phyloP scores from a whole-genome alignment of 2,113 vertebrate genomes.

The Ammospiza caudacuta region DNA sequence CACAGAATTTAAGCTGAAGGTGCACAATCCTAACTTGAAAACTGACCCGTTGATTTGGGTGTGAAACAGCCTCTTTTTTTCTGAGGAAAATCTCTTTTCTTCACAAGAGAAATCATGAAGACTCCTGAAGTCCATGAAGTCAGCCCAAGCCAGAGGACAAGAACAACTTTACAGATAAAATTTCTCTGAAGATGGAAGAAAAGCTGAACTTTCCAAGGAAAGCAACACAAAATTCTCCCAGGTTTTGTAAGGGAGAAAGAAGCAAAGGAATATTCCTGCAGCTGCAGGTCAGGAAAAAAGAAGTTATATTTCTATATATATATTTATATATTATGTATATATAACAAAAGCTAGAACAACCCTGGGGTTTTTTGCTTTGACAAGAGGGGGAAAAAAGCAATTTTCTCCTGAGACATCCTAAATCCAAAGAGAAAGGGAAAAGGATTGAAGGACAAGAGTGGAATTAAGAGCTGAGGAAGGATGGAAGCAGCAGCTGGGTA shows the following conservation, averaged over 20 bases:
- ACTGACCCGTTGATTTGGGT: conserved; percentile 5
- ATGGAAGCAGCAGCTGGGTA: background rate
- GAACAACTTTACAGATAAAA: background rate
- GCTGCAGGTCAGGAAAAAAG: background rate
- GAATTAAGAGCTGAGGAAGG: background rate
- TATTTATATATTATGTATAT: background rate
- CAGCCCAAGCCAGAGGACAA: background rate
- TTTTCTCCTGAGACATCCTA: background rate
- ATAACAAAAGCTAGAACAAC: background rate
- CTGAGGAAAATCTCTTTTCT: background rate
- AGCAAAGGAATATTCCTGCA: background rate
- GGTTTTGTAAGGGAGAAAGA: background rate
- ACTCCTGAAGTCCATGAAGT: background rate
- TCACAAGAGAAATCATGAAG: background rate
- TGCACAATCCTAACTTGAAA: conserved; percentile 6
- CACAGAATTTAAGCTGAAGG: background rate
- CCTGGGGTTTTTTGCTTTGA: background rate
- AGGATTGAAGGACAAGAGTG: background rate
- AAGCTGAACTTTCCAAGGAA: background rate
- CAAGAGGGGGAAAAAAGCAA: background rate
- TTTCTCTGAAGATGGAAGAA: background rate
- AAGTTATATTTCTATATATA: background rate
- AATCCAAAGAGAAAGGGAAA: background rate
- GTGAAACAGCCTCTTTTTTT: background rate
- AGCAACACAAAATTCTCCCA: background rate